phyloP scores from a whole-genome alignment of 2,113 vertebrate genomes.

The Cacatua alba region DNA sequence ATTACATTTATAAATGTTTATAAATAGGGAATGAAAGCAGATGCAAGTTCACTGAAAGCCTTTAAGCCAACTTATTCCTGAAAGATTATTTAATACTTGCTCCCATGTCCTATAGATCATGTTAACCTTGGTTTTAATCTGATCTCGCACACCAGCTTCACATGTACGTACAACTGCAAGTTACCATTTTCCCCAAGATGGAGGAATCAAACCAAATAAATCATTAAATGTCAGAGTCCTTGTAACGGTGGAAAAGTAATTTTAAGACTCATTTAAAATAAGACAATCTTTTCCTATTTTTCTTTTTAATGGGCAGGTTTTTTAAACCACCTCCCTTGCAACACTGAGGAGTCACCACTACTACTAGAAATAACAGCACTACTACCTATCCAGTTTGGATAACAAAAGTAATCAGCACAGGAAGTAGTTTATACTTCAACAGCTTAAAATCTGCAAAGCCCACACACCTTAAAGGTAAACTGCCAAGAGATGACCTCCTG shows the following conservation, averaged over 20 bases:
- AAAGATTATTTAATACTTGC: neutral
- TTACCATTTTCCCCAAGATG: neutral
- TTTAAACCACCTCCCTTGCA: neutral
- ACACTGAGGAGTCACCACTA: neutral
- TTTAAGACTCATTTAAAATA: neutral
- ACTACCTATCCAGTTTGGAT: neutral
- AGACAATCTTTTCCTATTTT: neutral
- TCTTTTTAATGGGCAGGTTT: neutral
- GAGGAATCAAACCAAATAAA: neutral
- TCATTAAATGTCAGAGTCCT: neutral
- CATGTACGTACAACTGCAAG: neutral
- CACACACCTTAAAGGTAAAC: neutral
- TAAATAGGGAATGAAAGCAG: neutral
- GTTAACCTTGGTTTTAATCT: neutral
- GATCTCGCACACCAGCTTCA: neutral
- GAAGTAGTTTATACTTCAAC: neutral
- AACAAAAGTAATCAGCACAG: neutral
- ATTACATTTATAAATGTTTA: neutral
- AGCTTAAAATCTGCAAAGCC: neutral
- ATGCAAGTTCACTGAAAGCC: neutral
- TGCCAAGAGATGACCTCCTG: neutral
- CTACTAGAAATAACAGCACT: neutral
- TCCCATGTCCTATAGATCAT: neutral
- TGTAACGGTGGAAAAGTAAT: neutral
- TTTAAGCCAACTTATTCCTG: neutral